These are phyloP conservation scores for Homalodisca vitripennis DNA, from an alignment of 1,140 invertebrate genomes.

Conservation along the genomic window DNA sequence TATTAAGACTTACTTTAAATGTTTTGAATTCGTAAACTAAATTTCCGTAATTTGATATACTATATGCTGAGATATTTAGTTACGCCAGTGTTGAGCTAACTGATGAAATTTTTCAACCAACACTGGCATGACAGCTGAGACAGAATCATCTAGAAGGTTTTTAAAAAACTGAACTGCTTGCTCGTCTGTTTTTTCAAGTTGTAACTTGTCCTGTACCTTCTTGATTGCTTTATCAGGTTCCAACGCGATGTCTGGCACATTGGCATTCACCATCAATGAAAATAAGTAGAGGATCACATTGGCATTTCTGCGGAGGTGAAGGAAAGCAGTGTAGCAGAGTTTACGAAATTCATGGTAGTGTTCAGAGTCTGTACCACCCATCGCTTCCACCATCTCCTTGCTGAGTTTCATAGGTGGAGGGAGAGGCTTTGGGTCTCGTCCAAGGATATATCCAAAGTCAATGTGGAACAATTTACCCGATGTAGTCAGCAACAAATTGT, in stretches of 20 bases:
- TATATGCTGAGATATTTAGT: too few species aligned
- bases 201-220: slow-evolving; percentile 96
- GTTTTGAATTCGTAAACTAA: too few species aligned
- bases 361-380: slow-evolving; percentile 93
- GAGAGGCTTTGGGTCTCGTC: slow-evolving; percentile 96
- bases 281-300: slow-evolving; percentile 98
- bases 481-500: slow-evolving; percentile 91
- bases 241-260: slow-evolving; percentile 96
- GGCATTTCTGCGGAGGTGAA: slow-evolving; percentile 91
- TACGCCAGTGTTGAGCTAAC: too few species aligned
- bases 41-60: too few species aligned
- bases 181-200: slow-evolving; percentile 92
- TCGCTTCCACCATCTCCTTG: slow-evolving; percentile 98
- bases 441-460: slow-evolving; percentile 99
- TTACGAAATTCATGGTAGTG: slow-evolving; percentile 94
- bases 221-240: slow-evolving; percentile 99
- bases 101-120: slow-evolving; percentile 97
- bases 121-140: slow-evolving; percentile 93
- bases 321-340: slow-evolving; percentile 94
- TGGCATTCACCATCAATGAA: slow-evolving; percentile 97
- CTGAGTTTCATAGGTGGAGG: slow-evolving; percentile 99
- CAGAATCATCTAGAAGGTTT: slow-evolving; percentile 89
- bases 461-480: slow-evolving; percentile 96
- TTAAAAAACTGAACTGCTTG: slow-evolving; percentile 95
- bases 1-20: too few species aligned